Evolutionary conservation across 37 sponge, comb jelly and placozoan genomes (phyloP).

Genomic region (Dysidea cf. avara): DNA sequence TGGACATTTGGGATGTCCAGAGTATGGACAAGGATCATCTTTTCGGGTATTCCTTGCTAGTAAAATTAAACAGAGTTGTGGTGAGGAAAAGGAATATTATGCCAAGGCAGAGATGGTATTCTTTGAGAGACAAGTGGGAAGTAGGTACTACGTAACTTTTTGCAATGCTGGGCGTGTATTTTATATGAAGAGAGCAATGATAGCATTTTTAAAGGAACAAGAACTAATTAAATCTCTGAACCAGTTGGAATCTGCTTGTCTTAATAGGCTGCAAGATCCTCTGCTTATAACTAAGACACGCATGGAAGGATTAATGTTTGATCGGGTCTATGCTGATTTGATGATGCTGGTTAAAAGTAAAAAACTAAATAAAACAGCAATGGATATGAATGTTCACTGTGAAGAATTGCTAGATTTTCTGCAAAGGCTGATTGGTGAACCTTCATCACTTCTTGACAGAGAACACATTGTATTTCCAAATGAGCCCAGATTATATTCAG

Average conservation of each 20-base stretch:
- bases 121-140: too few species aligned
- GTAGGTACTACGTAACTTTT: too few species aligned
- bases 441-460: conserved; percentile 6
- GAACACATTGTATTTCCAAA: conserved; percentile 13
- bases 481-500: conserved; percentile 29
- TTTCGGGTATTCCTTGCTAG: too few species aligned
- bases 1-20: too few species aligned
- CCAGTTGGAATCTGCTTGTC: conserved; percentile 5
- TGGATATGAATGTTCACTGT: conserved; percentile 36
- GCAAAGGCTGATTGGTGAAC: not conserved
- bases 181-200: too few species aligned
- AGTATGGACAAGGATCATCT: too few species aligned
- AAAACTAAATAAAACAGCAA: conserved; percentile 18
- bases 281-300: not conserved
- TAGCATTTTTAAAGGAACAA: conserved; percentile 2
- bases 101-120: too few species aligned
- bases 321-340: conserved; percentile 25
- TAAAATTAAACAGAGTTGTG: too few species aligned
- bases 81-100: too few species aligned
- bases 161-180: too few species aligned
- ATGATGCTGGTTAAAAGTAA: conserved; percentile 16
- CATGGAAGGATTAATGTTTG: conserved; percentile 35
- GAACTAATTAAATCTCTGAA: conserved; percentile 18
- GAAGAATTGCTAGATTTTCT: conserved; percentile 20
- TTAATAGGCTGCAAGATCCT: conserved; percentile 13